Evolutionary conservation across 2,113 vertebrate genomes (phyloP).

Genomic region (Marmota flaviventris): DNA sequence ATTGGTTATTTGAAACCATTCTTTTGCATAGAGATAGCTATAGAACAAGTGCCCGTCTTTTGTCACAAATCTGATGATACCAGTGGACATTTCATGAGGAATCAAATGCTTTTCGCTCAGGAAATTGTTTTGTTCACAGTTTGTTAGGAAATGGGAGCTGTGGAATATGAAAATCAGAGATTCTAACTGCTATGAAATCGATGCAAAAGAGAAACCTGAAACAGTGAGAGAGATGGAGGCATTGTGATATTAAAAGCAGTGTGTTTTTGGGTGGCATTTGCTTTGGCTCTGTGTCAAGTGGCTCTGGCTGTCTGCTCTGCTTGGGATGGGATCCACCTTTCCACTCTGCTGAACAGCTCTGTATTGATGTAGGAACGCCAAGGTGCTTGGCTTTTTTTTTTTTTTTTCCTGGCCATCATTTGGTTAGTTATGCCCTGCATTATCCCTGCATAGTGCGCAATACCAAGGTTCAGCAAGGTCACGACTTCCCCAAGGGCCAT

Average conservation of each 20-base stretch:
- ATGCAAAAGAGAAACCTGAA: conserved; percentile 16
- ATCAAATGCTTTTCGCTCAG: conserved; percentile 55
- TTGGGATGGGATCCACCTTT: conserved; percentile 48
- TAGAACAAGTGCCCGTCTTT: not conserved
- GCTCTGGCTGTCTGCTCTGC: not conserved
- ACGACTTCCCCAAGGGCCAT: not conserved
- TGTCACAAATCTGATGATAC: conserved; percentile 1
- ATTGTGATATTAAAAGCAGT: not conserved
- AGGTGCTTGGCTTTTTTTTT: conserved; percentile 13
- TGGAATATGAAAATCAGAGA: conserved; percentile 10
- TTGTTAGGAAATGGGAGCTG: conserved; percentile 41
- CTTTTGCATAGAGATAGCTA: conserved; percentile 20
- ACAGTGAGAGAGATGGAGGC: not conserved
- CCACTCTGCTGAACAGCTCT: conserved; percentile 20
- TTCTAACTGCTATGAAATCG: conserved; percentile 28
- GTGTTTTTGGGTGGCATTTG: conserved; percentile 37
- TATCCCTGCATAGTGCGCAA: conserved; percentile 20
- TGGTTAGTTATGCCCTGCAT: conserved; percentile 1
- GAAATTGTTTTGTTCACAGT: conserved; percentile 47
- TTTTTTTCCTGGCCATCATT: conserved; percentile 3
- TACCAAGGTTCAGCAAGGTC: not conserved
- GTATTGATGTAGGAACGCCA: not conserved
- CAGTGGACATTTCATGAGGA: not conserved
- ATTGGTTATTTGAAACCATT: conserved; percentile 46
- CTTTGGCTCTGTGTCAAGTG: not conserved